phyloP scores from a whole-genome alignment of 2,888 invertebrate species.

The Dastarcus helophoroides region DNA sequence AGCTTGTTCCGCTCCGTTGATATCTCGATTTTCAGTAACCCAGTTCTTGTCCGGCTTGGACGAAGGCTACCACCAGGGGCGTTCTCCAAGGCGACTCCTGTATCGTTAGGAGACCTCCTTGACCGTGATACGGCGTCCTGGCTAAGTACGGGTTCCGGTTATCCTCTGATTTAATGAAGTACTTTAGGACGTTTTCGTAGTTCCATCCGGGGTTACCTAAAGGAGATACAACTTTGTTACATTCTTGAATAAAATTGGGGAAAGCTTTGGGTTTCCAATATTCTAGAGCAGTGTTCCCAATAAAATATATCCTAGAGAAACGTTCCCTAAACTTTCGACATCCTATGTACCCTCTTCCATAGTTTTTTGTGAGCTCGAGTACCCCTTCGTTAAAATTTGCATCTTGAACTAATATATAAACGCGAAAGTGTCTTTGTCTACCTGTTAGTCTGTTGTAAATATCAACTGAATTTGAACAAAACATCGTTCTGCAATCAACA shows the following conservation, averaged over 20 bases:
- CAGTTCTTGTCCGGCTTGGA: conserved; percentile 69
- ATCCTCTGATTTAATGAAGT: conserved; percentile 84
- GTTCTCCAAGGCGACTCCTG: conserved; percentile 80
- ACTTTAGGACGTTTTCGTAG: conserved; percentile 70
- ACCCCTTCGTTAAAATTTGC: no score
- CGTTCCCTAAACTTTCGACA: no score
- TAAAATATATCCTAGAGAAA: no score
- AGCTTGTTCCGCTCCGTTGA: conserved; percentile 69
- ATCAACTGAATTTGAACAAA: no score
- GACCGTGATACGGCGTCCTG: conserved; percentile 55
- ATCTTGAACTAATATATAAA: no score
- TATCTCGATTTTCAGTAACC: conserved; percentile 75
- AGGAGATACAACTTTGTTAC: conserved; percentile 5
- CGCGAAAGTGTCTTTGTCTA: no score
- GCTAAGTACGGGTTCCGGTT: conserved; percentile 75
- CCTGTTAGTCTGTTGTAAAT: no score
- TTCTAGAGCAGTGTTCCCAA: no score
- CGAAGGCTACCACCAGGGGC: conserved; percentile 69
- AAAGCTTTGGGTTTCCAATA: no score
- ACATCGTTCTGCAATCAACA: no score
- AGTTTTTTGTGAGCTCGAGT: no score
- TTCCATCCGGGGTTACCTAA: conserved; percentile 81
- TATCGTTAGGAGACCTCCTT: conserved; percentile 59
- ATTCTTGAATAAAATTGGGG: conserved; percentile 1
- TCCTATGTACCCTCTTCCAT: no score